Evolutionary conservation across 2,113 vertebrate genomes (phyloP).

Genomic region (Parotia lawesii): DNA sequence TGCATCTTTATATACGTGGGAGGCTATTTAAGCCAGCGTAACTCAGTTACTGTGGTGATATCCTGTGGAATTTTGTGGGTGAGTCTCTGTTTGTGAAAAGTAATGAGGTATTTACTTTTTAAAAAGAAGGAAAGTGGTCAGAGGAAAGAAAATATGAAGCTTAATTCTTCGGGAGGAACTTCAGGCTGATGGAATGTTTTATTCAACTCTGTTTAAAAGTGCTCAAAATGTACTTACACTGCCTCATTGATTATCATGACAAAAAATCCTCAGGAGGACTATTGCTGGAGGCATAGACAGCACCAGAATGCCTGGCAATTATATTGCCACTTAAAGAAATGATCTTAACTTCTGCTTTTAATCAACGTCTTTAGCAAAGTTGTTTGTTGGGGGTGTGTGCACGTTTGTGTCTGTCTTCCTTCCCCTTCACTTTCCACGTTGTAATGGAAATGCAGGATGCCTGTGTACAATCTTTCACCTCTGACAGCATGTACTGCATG

Average conservation of each 20-base stretch:
- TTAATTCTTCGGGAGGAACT: conserved; percentile 44
- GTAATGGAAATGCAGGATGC: conserved; percentile 63
- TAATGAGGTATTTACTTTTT: not conserved
- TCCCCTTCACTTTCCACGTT: not conserved
- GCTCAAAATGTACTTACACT: not conserved
- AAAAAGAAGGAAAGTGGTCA: not conserved
- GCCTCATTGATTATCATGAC: not conserved
- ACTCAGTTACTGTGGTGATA: not conserved
- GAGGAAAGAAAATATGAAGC: not conserved
- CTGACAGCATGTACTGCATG: conserved; percentile 49
- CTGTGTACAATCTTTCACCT: conserved; percentile 66
- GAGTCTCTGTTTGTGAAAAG: not conserved
- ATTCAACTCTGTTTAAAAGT: conserved; percentile 46
- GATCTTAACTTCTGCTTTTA: conserved; percentile 56
- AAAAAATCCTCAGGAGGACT: not conserved
- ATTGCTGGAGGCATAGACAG: not conserved
- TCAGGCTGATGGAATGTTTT: conserved; percentile 15
- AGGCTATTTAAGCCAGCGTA: not conserved
- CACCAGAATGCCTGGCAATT: conserved; percentile 12
- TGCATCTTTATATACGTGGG: not conserved
- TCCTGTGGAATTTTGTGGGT: not conserved
- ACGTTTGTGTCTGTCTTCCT: not conserved
- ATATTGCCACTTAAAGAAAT: not conserved
- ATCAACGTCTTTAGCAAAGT: conserved; percentile 36
- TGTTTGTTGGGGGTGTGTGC: not conserved